Evolutionary conservation across 2,797 vertebrate species (phyloP).

Genomic region (Anguilla marmorata): DNA sequence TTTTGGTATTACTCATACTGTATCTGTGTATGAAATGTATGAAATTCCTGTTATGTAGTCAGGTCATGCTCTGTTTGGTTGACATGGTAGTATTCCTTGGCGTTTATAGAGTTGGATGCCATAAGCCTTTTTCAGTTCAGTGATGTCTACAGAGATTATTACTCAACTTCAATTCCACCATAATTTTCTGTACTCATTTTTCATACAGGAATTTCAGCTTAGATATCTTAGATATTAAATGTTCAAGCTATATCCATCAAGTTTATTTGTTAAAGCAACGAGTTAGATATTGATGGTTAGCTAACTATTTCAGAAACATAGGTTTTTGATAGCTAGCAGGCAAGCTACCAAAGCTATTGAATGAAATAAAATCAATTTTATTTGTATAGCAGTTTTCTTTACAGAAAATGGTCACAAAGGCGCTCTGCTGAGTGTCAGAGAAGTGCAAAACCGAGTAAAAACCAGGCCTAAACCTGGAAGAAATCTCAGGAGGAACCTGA

Average conservation of each 20-base stretch:
- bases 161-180: neutral
- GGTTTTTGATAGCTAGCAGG: neutral
- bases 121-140: neutral
- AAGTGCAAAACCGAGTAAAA: no score
- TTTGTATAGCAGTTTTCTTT: no score
- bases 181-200: neutral
- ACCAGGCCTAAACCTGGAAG: no score
- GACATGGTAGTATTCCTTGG: neutral
- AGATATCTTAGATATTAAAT: neutral
- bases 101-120: neutral
- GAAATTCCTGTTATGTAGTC: slow-evolving; percentile 3
- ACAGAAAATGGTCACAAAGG: no score
- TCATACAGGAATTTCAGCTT: neutral
- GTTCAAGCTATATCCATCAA: neutral
- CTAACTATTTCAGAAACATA: neutral
- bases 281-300: neutral
- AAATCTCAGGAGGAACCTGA: no score
- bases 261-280: neutral
- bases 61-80: neutral
- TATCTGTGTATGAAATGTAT: neutral
- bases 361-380: no score
- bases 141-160: neutral
- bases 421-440: no score
- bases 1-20: neutral
- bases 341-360: neutral